These are phyloP conservation scores for Parasteatoda tepidariorum DNA, from an alignment of 1,140 invertebrate genomes.

Conservation along the genomic window DNA sequence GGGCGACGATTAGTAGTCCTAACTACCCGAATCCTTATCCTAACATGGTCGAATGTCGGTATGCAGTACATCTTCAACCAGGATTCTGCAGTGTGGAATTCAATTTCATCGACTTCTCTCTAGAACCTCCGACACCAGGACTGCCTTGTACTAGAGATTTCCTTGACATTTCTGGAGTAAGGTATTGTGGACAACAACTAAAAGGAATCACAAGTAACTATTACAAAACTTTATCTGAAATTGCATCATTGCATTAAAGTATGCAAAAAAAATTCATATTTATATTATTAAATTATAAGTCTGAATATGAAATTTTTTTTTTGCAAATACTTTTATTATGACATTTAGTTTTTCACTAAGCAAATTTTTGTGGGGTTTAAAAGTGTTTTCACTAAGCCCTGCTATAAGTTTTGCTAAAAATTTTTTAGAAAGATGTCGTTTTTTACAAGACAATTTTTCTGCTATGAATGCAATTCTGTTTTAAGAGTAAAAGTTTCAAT, in stretches of 20 bases:
- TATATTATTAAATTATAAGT: neutral
- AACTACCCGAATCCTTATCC: conserved; percentile 54
- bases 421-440: too few species aligned
- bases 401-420: too few species aligned
- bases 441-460: too few species aligned
- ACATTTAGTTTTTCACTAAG: too few species aligned
- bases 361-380: too few species aligned
- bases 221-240: neutral
- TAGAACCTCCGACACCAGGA: conserved; percentile 48
- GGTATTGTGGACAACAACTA: conserved; percentile 63
- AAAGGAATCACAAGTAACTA: conserved; percentile 59
- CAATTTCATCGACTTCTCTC: conserved; percentile 63
- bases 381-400: too few species aligned
- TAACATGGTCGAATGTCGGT: conserved; percentile 30
- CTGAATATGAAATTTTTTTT: too few species aligned
- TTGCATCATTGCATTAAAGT: neutral
- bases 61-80: conserved; percentile 34
- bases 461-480: too few species aligned
- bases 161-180: conserved; percentile 59
- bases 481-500: too few species aligned
- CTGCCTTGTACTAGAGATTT: conserved; percentile 63
- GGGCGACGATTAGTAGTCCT: conserved; percentile 43
- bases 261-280: neutral
- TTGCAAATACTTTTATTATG: too few species aligned
- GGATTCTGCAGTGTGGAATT: conserved; percentile 63